phyloP scores from a whole-genome alignment of 1,140 invertebrate genomes.

The Scylla paramamosain region DNA sequence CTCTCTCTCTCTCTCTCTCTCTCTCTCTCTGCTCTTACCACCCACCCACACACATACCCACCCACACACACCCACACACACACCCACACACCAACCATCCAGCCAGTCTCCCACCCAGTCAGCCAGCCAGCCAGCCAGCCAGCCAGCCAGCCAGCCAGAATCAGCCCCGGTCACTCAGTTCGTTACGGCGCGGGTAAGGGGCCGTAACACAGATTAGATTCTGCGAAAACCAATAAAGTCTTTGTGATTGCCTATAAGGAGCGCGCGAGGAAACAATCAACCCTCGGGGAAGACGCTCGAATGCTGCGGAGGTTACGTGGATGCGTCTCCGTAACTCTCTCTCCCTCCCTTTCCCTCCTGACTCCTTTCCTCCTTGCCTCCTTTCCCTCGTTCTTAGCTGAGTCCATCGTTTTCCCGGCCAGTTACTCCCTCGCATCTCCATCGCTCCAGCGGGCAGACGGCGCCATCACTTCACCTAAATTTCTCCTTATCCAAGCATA shows the following conservation, averaged over 20 bases:
- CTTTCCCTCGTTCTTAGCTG: neutral
- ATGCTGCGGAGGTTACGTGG: neutral
- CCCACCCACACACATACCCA: no score
- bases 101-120: no score
- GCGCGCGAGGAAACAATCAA: constrained; percentile 75
- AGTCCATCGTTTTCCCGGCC: neutral
- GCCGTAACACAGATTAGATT: constrained; percentile 76
- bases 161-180: constrained; percentile 63
- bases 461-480: constrained; percentile 66
- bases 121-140: no score
- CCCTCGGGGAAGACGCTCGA: neutral
- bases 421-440: constrained; percentile 45
- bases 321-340: neutral
- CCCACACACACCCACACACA: no score
- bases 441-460: constrained; percentile 67
- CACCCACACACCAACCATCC: no score
- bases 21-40: no score
- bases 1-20: neutral
- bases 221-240: constrained; percentile 75
- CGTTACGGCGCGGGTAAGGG: constrained; percentile 72
- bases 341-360: no score
- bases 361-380: no score
- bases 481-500: constrained; percentile 76
- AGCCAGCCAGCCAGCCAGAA: neutral
- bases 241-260: constrained; percentile 76